Conservation (phyloP, 2,113 vertebrate species). For the Zosterops borbonicus region DNA sequence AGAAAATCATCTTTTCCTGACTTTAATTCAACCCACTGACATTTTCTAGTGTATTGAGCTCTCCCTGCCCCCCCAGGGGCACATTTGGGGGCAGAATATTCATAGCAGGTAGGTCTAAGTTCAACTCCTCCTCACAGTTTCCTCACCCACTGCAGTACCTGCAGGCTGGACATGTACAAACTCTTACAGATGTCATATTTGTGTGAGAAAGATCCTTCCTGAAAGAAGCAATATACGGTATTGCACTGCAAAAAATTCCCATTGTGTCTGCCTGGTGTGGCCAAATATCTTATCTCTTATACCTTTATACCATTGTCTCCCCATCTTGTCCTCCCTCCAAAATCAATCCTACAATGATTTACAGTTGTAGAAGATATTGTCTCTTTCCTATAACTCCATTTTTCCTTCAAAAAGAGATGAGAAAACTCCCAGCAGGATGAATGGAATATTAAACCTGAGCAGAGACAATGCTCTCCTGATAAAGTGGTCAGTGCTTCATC, state of each 20-base stretch:
- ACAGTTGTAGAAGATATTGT: not conserved
- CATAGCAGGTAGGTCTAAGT: fast-evolving
- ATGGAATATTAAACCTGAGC: not conserved
- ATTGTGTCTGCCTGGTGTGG: not conserved
- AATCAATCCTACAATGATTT: conserved; percentile 33
- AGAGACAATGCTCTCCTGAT: not conserved
- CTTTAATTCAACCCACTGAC: not conserved
- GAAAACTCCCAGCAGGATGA: not conserved
- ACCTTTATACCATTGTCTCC: not conserved
- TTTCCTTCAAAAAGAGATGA: conserved; percentile 30
- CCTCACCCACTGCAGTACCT: not conserved
- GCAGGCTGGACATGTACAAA: not conserved
- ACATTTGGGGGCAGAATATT: not conserved
- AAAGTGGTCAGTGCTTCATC: not conserved
- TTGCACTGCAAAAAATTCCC: not conserved
- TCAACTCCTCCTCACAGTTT: not conserved
- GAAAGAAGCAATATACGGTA: not conserved
- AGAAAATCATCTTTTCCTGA: not conserved
- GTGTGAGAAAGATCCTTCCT: not conserved
- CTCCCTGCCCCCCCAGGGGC: not conserved
- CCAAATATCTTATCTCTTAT: not conserved
- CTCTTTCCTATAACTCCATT: conserved; percentile 14
- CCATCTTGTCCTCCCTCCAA: not conserved
- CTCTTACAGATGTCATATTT: not conserved
- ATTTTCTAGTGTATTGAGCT: not conserved